phyloP scores from a whole-genome alignment of 2,797 vertebrate genomes.

The Urosaurus nigricauda region DNA sequence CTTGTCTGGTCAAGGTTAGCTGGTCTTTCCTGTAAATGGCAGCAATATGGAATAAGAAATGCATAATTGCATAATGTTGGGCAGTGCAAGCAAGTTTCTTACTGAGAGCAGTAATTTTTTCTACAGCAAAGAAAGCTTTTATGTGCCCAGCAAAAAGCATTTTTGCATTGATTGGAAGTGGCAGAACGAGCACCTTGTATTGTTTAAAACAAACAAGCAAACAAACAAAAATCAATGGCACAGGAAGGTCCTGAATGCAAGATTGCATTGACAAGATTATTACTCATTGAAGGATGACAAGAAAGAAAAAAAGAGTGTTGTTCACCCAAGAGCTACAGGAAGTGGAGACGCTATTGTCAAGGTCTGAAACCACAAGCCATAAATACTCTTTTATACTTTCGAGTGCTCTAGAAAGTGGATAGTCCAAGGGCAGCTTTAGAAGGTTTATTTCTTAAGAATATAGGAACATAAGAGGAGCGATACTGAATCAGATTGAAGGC shows the following conservation, averaged over 20 bases:
- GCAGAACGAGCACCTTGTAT: conserved; percentile 45
- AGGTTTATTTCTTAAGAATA: neutral
- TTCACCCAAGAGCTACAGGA: conserved; percentile 58
- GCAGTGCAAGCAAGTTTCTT: conserved; percentile 43
- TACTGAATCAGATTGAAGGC: too few species aligned
- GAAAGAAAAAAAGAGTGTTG: neutral
- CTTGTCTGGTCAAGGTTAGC: conserved; percentile 59
- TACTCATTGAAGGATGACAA: conserved; percentile 55
- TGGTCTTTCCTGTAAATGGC: conserved; percentile 62
- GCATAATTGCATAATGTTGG: conserved; percentile 62
- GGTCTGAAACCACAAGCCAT: conserved; percentile 66
- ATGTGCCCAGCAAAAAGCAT: conserved; percentile 76
- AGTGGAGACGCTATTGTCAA: conserved; percentile 69
- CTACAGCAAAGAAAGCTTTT: conserved; percentile 75
- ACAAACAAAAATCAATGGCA: neutral
- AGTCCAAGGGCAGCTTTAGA: neutral
- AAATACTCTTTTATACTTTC: conserved; percentile 44
- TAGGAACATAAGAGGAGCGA: too few species aligned
- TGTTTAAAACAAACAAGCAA: conserved; percentile 57
- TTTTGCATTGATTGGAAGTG: conserved; percentile 73
- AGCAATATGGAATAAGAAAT: conserved; percentile 45
- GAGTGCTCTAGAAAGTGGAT: neutral
- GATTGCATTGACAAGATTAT: conserved; percentile 74
- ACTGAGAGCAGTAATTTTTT: conserved; percentile 73
- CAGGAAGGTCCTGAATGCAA: conserved; percentile 62